Evolutionary conservation across 2,113 vertebrate species (phyloP).

Genomic region (Pseudorectes ferrugineus): DNA sequence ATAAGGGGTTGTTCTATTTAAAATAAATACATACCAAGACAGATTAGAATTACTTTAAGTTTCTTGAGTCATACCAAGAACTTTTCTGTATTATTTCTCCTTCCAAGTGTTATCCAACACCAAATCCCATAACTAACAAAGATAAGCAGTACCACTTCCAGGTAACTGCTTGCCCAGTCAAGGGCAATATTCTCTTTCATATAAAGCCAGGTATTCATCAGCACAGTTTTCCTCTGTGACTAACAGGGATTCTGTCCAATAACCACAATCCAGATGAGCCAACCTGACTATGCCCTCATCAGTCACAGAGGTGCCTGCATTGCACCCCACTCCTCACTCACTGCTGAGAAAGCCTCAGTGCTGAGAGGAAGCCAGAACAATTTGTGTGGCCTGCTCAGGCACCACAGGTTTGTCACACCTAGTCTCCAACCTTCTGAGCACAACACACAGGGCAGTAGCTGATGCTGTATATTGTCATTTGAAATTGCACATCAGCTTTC

Average conservation of each 20-base stretch:
- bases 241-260: background rate
- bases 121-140: background rate
- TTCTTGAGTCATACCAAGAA: background rate
- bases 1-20: background rate
- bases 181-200: background rate
- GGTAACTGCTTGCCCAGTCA: background rate
- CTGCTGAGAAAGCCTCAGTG: background rate
- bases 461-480: background rate
- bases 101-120: background rate
- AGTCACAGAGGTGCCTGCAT: background rate
- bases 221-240: background rate
- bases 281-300: background rate
- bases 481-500: background rate
- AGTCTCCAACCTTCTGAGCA: background rate
- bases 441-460: background rate
- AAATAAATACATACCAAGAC: background rate
- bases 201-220: background rate
- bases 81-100: background rate
- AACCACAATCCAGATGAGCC: background rate
- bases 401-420: background rate
- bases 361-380: background rate
- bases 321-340: background rate
- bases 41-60: background rate
- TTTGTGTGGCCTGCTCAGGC: background rate
- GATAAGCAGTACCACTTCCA: background rate